These are phyloP conservation scores for Yponomeuta malinellus DNA, from an alignment of 2,888 invertebrate species.

Conservation along the genomic window DNA sequence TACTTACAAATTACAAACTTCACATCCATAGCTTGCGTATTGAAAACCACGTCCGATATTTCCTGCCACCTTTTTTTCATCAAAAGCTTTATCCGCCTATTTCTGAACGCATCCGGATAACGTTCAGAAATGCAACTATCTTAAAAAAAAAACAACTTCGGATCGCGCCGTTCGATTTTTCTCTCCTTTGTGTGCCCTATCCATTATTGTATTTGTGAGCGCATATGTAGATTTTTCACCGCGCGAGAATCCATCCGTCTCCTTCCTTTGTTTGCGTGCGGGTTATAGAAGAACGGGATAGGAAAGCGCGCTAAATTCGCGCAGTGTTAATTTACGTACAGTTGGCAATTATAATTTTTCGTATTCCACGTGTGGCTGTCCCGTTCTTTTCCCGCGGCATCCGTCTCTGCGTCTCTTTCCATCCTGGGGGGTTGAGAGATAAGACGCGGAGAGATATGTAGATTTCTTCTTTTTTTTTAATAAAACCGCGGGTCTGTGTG, in stretches of 20 bases:
- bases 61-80: neutral
- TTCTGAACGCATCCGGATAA: conserved; percentile 38
- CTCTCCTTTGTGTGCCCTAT: conserved; percentile 38
- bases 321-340: conserved; percentile 74
- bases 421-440: conserved; percentile 49
- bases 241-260: conserved; percentile 25
- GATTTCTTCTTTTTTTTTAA: conserved; percentile 59
- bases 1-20: neutral
- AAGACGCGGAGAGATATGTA: conserved; percentile 68
- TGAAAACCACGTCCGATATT: neutral
- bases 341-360: conserved; percentile 74
- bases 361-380: conserved; percentile 55
- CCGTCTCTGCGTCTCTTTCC: conserved; percentile 52
- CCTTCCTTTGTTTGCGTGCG: conserved; percentile 14
- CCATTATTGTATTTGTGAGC: conserved; percentile 69
- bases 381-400: conserved; percentile 46
- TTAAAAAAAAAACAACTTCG: conserved; percentile 56
- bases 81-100: neutral
- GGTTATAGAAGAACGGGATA: conserved; percentile 26
- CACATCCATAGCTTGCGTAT: neutral
- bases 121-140: conserved; percentile 28
- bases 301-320: conserved; percentile 51
- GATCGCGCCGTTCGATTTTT: conserved; percentile 68
- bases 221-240: conserved; percentile 47
- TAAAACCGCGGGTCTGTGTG: conserved; percentile 71